Base-by-base conservation (phyloP, 2,797 vertebrate genomes). In the Pangasius sanitwongsei region DNA sequence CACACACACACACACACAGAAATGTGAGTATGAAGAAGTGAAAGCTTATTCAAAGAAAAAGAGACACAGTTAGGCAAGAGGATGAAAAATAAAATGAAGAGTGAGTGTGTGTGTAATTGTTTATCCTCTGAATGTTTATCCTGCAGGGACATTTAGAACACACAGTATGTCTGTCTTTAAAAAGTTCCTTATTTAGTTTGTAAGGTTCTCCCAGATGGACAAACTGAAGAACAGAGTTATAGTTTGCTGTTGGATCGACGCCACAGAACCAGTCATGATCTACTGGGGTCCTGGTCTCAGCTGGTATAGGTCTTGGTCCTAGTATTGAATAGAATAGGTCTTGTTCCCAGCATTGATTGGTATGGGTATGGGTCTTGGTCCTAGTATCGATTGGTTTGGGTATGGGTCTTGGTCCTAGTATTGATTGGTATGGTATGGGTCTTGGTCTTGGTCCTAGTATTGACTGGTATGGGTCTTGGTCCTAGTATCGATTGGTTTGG, bases 1-100 rank as follows among this genome's bases (percentile, higher is more conserved):
- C 48, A 78, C 72, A 75, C 41, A 75, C 72, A 77, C 74, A 50
- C 44, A n/a, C 72, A 75, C 72, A 75, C 72, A 77, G 37, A 37
- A 74, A 12, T 48, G 23, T 48, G 23, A 13, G 23, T 48, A 11
- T 48, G 44, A 50, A 31, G 15, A 31, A 18, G 6, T 75, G 44
- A 75, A 75, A 25, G 1, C 41, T n/a, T 28, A 2, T 55, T 31
- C 13, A 55, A 53, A n/a, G 44, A 31, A 4, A 78, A 3, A 18
- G 48, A 53, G 48, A 78, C 75, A 78, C 6, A 55, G 13, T 78
- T 74, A 44, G 70, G 5, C 9, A 37, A 20, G 18, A 41, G 69
- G 20, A 41, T 74, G 37, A 74, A 74, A 18, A 44, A 25, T 72
- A 72, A 23, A 7, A 72, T 11, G 28, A 7, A 78, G 75, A 15